Evolutionary conservation across 37 sponge, comb jelly and placozoan genomes (phyloP), one percentile per base, ranked within the genome.

Genomic region (Halisarca cf. caerulea): DNA sequence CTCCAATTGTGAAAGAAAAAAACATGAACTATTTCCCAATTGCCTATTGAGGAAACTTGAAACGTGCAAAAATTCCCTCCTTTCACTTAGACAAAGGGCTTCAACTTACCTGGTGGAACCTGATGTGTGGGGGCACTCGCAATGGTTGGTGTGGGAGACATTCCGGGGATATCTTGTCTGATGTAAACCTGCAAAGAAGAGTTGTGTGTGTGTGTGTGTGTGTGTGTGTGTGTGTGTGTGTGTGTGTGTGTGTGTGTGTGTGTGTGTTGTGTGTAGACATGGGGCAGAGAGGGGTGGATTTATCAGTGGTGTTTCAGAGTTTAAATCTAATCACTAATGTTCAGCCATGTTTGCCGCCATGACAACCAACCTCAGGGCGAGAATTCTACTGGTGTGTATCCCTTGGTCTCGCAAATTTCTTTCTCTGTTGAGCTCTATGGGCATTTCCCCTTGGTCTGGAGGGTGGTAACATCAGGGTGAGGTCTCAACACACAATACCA

Each of bases 371-470:
- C 47, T 82, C 28, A 92, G 88, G 28, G 85, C 73, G 30, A 93
- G 62, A 66, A 93, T 79, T 81, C 93, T 86, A 51, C 78, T 81
- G 30, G 93, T 93, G 17, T 87, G 84, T 54, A 89, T 90, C 0
- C 88, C 88, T 1, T 93, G 93, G 58, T 80, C 85, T 77, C 80
- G 80, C 57, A 93, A 68, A 32, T 85, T 89, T 33, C 84, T 77
- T 28, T 28, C 58, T 34, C 83, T 36, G 28, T 89, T 70, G 27
- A 93, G 85, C 35, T 83, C 75, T 25, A 89, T 87, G 21, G 90
- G 86, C 15, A 84, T 69, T 0, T 57, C 0, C 7, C 93, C 90
- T 64, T 87, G 90, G 59, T 93, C 93, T 41, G 82, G 57, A 55
- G 17, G 17, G 17, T 55, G 17, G 57, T 11, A 55, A 55, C 57